phyloP scores from a whole-genome alignment of 2,888 invertebrate species.

The Epinotia nisella region DNA sequence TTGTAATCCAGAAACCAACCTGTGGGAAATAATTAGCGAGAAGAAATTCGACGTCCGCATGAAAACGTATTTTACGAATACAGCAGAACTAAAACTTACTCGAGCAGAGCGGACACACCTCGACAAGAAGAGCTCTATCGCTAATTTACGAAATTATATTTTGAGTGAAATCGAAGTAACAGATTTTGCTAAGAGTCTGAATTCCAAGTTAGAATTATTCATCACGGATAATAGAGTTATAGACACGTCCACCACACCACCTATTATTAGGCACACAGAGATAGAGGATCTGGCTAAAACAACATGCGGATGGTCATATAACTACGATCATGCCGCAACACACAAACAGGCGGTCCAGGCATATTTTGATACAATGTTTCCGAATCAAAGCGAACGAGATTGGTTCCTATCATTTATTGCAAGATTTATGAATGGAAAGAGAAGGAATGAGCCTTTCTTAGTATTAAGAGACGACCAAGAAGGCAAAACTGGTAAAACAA shows the following conservation, averaged over 20 bases:
- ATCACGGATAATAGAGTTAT: not conserved
- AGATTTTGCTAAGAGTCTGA: not conserved
- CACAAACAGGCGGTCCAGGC: conserved; percentile 23
- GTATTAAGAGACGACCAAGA: not conserved
- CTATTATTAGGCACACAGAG: conserved; percentile 41
- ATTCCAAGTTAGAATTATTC: conserved; percentile 3
- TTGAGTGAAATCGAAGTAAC: conserved; percentile 9
- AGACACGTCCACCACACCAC: not conserved
- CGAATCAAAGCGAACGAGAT: not conserved
- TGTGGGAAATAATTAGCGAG: conserved; percentile 21
- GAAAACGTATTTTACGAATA: not conserved
- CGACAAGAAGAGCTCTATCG: not conserved
- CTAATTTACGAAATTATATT: conserved; percentile 2
- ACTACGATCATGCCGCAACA: conserved; percentile 25
- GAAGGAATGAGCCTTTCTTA: not conserved
- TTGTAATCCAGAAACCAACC: conserved; percentile 26
- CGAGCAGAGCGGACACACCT: not conserved
- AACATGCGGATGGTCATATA: conserved; percentile 39
- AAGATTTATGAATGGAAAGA: not conserved
- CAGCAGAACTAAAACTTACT: conserved; percentile 5
- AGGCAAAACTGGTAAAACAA: not conserved
- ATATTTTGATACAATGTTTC: conserved; percentile 6
- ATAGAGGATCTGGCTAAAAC: conserved; percentile 32
- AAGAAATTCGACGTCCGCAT: not conserved
- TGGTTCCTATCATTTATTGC: not conserved